These are phyloP conservation scores for Mesitornis unicolor DNA, from an alignment of 2,113 vertebrate genomes.

Conservation along the genomic window DNA sequence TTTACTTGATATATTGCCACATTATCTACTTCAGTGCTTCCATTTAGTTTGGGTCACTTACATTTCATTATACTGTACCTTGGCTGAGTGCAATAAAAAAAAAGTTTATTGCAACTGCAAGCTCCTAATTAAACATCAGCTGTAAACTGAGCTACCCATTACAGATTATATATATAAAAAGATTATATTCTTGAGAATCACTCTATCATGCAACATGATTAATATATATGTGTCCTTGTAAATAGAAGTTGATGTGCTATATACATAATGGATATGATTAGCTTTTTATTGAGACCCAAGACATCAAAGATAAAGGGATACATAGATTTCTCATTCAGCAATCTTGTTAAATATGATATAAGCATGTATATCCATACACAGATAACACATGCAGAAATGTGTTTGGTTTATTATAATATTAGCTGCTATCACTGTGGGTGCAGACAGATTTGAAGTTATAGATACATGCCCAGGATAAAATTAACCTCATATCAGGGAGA, in stretches of 20 bases:
- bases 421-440: not conserved
- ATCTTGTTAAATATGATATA: conserved; percentile 7
- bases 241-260: conserved; percentile 38
- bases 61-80: conserved; percentile 51
- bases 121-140: conserved; percentile 65
- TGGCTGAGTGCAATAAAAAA: conserved; percentile 51
- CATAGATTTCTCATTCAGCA: not conserved
- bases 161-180: conserved; percentile 56
- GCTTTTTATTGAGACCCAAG: conserved; percentile 33
- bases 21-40: conserved; percentile 15
- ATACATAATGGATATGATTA: conserved; percentile 36
- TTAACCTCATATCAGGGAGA: not conserved
- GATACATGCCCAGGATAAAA: not conserved
- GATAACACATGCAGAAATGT: not conserved
- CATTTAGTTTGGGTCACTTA: conserved; percentile 56
- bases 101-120: conserved; percentile 63
- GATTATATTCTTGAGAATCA: conserved; percentile 53
- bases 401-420: not conserved
- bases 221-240: conserved; percentile 48
- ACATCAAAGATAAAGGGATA: conserved; percentile 28
- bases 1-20: conserved; percentile 46
- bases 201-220: conserved; percentile 41
- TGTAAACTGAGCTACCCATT: conserved; percentile 61
- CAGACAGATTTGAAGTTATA: not conserved
- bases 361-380: not conserved